Evolutionary conservation across 2,113 vertebrate species (phyloP).

Genomic region (Chelonoidis abingdonii): DNA sequence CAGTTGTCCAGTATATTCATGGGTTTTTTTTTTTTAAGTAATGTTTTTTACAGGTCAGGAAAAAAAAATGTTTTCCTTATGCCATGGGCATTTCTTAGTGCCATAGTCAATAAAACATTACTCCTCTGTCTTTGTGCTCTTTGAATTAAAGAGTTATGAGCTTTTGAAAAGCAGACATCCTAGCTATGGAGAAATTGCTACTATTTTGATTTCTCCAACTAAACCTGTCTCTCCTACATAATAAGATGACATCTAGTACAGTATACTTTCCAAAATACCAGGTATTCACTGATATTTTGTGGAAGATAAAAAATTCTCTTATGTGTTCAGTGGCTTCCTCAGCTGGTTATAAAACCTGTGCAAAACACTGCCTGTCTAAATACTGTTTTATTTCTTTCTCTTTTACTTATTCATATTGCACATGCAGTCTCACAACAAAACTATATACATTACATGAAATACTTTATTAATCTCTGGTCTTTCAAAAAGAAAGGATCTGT

Average conservation of each 20-base stretch:
- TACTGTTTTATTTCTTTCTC: conserved; percentile 6
- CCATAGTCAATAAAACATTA: not conserved
- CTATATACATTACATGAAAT: conserved; percentile 38
- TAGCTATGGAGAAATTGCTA: not conserved
- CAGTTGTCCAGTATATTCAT: not conserved
- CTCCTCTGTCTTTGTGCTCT: not conserved
- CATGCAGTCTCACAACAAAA: conserved; percentile 32
- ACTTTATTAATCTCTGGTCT: not conserved
- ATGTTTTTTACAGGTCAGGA: not conserved
- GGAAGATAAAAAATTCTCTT: not conserved
- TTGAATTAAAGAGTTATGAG: not conserved
- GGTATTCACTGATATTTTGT: not conserved
- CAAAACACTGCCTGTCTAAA: not conserved
- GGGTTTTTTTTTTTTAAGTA: not conserved
- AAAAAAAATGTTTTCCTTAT: not conserved
- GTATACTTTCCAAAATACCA: not conserved
- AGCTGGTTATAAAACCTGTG: conserved; percentile 50
- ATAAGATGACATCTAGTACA: not conserved
- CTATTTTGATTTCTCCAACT: not conserved
- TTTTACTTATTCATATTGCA: conserved; percentile 57
- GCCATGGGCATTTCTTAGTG: not conserved
- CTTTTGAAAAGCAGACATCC: not conserved
- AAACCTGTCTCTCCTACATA: not conserved
- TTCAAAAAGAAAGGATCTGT: not conserved
- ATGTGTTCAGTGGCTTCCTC: not conserved